Conservation (phyloP, 2,888 invertebrate genomes). For the Trachelus stipa region DNA sequence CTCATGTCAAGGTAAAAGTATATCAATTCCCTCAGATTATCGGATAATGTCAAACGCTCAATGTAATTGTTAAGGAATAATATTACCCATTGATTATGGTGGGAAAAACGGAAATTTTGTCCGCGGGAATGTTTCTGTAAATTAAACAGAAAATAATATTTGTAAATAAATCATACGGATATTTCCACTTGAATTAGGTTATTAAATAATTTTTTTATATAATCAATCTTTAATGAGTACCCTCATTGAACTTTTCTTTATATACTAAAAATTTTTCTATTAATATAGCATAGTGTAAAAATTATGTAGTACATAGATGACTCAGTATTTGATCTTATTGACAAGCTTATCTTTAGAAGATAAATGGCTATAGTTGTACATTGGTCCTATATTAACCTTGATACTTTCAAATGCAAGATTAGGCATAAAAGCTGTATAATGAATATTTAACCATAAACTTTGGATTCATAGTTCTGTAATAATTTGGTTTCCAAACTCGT, state of each 20-base stretch:
- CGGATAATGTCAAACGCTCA: not conserved
- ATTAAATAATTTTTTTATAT: no score
- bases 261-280: no score
- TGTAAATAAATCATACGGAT: not conserved
- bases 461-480: no score
- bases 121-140: not conserved
- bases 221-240: no score
- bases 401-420: not conserved
- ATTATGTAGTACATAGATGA: not conserved
- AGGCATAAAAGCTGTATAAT: no score
- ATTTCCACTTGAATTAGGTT: not conserved
- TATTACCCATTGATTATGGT: not conserved
- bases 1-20: constrained; percentile 48
- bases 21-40: constrained; percentile 10
- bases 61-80: not conserved
- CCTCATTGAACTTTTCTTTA: no score
- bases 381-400: not conserved
- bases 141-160: not conserved
- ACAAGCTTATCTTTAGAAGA: not conserved
- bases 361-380: not conserved
- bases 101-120: not conserved
- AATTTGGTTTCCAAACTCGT: no score
- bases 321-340: not conserved
- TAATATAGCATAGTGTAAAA: no score
- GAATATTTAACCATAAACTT: no score